Conservation (phyloP, 2,113 vertebrate species). For the Accipiter virgatus region DNA sequence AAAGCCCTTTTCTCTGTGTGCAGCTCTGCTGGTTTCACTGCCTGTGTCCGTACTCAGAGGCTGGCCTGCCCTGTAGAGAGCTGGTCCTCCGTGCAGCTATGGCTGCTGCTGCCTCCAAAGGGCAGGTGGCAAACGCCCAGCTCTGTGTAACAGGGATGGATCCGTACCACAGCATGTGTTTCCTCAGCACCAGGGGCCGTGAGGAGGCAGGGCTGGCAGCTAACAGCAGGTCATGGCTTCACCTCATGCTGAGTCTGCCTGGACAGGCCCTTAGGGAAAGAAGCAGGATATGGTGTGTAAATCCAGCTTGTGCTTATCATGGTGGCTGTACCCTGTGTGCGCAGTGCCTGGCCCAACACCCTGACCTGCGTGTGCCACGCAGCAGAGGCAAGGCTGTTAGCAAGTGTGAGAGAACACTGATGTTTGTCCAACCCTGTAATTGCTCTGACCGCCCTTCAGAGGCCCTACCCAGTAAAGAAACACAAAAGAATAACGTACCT, state of each 20-base stretch:
- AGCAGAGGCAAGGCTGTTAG: neutral
- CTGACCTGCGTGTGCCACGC: fast-evolving
- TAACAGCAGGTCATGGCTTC: neutral
- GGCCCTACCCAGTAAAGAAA: neutral
- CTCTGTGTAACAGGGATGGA: fast-evolving
- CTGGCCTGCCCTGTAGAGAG: neutral
- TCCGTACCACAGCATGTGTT: fast-evolving
- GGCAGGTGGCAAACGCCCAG: fast-evolving
- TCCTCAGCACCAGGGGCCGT: fast-evolving
- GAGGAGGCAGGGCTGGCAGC: neutral
- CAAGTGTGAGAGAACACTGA: fast-evolving
- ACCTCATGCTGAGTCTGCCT: fast-evolving
- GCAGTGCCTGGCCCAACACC: fast-evolving
- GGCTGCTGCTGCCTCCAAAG: neutral
- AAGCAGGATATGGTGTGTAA: fast-evolving
- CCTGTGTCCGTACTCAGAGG: fast-evolving
- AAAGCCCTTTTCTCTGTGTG: fast-evolving
- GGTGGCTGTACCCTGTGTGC: neutral
- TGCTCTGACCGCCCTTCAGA: neutral
- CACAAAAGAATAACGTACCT: fast-evolving
- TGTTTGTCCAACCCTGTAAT: neutral
- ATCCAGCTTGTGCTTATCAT: fast-evolving
- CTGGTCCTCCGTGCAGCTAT: fast-evolving
- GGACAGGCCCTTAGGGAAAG: neutral
- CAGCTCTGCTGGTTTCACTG: fast-evolving